These are phyloP conservation scores for Bettongia penicillata DNA, from an alignment of 2,113 vertebrate genomes.

Conservation along the genomic window DNA sequence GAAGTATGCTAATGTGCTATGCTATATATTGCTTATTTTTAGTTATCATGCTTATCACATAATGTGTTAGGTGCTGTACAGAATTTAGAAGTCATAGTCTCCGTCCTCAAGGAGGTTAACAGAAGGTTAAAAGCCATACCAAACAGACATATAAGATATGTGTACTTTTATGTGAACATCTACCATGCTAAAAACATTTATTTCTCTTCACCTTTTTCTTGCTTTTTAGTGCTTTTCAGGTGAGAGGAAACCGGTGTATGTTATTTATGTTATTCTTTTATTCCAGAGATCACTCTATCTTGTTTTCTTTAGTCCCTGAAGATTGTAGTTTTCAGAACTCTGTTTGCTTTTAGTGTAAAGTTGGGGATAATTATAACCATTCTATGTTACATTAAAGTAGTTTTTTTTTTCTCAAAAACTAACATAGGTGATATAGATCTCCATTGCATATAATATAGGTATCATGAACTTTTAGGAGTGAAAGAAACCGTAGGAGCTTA, in stretches of 20 bases:
- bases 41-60: constrained; percentile 17
- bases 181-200: not conserved
- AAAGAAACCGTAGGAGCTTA: not conserved
- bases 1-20: not conserved
- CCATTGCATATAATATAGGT: not conserved
- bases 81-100: constrained; percentile 10
- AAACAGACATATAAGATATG: constrained; percentile 2
- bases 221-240: constrained; percentile 39
- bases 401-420: not conserved
- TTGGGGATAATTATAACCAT: constrained; percentile 35
- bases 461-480: not conserved
- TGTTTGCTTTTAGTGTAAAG: not conserved
- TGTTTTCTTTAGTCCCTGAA: constrained; percentile 6
- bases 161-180: not conserved
- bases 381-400: not conserved
- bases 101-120: not conserved
- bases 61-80: constrained; percentile 6
- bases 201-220: not conserved
- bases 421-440: not conserved
- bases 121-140: not conserved
- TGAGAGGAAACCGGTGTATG: not conserved
- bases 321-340: not conserved
- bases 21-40: constrained; percentile 4
- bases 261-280: not conserved
- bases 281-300: not conserved